Conservation (phyloP, 1,140 invertebrate genomes). For the Mesaphorura yosii region DNA sequence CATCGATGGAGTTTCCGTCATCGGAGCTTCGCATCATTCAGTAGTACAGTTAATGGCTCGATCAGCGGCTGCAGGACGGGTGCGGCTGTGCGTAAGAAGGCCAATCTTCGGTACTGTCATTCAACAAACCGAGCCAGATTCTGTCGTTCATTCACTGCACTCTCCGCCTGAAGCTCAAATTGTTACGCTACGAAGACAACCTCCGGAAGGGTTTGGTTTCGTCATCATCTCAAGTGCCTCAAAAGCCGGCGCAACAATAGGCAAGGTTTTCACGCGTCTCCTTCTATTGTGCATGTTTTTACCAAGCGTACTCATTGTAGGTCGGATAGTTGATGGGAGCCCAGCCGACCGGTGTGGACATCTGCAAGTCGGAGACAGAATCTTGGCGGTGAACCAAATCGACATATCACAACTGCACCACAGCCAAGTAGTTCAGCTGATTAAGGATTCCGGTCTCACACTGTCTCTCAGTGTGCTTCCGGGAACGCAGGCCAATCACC, state of each 20-base stretch:
- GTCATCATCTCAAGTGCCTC: conserved; percentile 96
- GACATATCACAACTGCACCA: conserved; percentile 86
- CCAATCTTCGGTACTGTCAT: conserved; percentile 24
- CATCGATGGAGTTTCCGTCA: conserved; percentile 67
- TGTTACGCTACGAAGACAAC: conserved; percentile 73
- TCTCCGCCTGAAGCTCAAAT: conserved; percentile 41
- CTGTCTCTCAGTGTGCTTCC: conserved; percentile 61
- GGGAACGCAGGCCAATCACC: too few relatives aligned
- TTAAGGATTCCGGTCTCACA: conserved; percentile 83
- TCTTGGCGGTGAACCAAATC: conserved; percentile 87
- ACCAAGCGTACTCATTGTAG: conserved; percentile 39
- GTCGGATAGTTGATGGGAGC: conserved; percentile 83
- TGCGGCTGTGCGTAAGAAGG: conserved; percentile 56
- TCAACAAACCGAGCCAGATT: not conserved
- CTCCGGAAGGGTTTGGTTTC: conserved; percentile 96
- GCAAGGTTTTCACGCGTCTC: conserved; percentile 42
- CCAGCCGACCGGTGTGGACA: conserved; percentile 84
- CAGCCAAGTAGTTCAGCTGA: conserved; percentile 88
- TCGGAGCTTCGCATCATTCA: conserved; percentile 75
- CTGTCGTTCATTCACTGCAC: conserved; percentile 1
- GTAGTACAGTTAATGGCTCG: conserved; percentile 81
- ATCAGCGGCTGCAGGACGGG: conserved; percentile 64
- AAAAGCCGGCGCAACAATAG: conserved; percentile 83
- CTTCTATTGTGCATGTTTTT: not conserved
- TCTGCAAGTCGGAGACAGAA: conserved; percentile 86